Base-by-base conservation (phyloP, 2,113 vertebrate genomes). In the Tenrec ecaudatus region DNA sequence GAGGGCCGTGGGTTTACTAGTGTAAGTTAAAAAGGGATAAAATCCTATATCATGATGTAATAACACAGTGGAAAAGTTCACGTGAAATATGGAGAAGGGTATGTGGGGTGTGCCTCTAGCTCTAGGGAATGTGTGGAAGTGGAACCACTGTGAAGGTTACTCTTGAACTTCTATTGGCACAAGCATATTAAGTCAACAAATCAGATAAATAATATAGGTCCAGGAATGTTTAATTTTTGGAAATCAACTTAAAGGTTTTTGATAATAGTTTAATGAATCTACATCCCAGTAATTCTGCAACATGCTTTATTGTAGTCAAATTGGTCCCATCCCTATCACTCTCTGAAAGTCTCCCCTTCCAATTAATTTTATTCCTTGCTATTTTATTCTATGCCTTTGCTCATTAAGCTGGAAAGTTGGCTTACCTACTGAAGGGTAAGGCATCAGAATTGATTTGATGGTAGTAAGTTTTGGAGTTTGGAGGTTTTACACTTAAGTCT, bases 371-470 rank as follows among this genome's bases (percentile, higher is more conserved):
- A 40, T 71, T 82, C 19, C 6, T 47, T 58, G 64, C 31, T 68
- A 43, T 86, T 58, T 94, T 87, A 86, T 96, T 90, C 53, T 78
- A 76, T 78, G 16, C 47, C 33, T 82, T 89, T 92, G 43, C 77
- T 38, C 38, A 27, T 36, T 90, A 83, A 38, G 3, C 8, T 73
- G 66, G 31, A 86, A 76, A 90, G 20, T 23, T 9, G 81, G 16
- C 33, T 16, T 85, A 16, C 86, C 10, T 83, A 3, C 40, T 40
- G 40, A 40, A 7, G 7, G 40, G 40, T 40, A 40, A 40, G 40
- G 7, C 40, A 40, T 40, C 40, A 40, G 40, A 40, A 40, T 40
- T 40, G 40, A 40, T 40, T 40, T 40, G 40, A 40, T 40, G 40
- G 40, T 40, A 40, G 40, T 40, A 7, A 40, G 40, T 40, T 40